Conservation (phyloP, 2,797 vertebrate genomes). For the Myioborus melanocephalus region DNA sequence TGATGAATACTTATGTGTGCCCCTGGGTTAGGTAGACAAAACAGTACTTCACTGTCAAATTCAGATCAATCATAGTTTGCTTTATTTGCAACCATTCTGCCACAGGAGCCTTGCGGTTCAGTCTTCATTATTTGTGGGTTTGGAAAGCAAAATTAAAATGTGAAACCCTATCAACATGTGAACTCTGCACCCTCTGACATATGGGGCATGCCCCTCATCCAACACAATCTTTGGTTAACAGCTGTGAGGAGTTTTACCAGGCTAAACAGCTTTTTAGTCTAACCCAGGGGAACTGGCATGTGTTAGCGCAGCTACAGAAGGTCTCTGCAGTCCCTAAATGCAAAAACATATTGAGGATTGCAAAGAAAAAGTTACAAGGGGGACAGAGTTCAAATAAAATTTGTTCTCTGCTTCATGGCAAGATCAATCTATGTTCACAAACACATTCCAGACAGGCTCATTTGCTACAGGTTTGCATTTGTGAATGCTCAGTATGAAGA, state of each 20-base stretch:
- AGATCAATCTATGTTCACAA: not conserved
- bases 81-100: not conserved
- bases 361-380: conserved; percentile 52
- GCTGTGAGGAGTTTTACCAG: conserved; percentile 58
- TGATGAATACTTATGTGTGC: not conserved
- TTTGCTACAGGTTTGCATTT: not conserved
- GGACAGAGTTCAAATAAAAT: conserved; percentile 59
- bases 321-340: conserved; percentile 53
- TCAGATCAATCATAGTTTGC: not conserved
- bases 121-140: not conserved
- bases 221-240: conserved; percentile 55
- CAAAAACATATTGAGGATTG: conserved; percentile 67
- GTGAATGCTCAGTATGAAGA: not conserved
- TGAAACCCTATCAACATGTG: conserved; percentile 48
- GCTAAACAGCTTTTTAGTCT: conserved; percentile 59
- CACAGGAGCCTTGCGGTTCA: not conserved
- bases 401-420: conserved; percentile 6
- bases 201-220: conserved; percentile 51
- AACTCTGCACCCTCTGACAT: conserved; percentile 48
- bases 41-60: not conserved
- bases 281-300: conserved; percentile 50
- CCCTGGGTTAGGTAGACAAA: not conserved
- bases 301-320: conserved; percentile 62
- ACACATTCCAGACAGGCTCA: not conserved
- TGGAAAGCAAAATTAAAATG: conserved; percentile 52